phyloP scores from a whole-genome alignment of 2,888 invertebrate genomes.

The Anorthoa munda region DNA sequence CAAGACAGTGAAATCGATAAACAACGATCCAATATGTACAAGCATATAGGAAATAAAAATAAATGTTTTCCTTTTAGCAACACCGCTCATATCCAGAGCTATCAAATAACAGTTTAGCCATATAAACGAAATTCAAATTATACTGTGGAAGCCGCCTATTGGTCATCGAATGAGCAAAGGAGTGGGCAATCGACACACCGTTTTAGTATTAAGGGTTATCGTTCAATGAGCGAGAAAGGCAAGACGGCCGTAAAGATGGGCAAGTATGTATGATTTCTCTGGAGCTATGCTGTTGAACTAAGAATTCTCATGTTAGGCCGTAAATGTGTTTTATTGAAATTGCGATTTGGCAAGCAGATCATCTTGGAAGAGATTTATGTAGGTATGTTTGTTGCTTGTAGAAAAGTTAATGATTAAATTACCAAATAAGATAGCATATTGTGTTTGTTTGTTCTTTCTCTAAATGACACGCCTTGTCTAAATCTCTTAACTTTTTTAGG shows the following conservation, averaged over 20 bases:
- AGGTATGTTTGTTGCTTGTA: neutral
- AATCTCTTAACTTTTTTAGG: neutral
- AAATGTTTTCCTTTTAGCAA: conserved; percentile 51
- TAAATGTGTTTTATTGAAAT: conserved; percentile 34
- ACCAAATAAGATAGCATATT: too few species aligned
- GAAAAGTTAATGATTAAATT: neutral
- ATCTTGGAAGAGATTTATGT: conserved; percentile 15
- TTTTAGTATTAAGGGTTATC: conserved; percentile 71
- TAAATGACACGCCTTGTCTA: neutral
- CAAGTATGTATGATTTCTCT: conserved; percentile 51
- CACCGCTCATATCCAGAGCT: conserved; percentile 52
- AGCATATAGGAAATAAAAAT: conserved; percentile 38
- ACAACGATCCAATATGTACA: conserved; percentile 2
- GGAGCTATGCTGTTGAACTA: conserved; percentile 33
- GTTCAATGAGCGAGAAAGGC: conserved; percentile 49
- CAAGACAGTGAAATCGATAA: conserved; percentile 33
- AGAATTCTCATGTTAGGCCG: conserved; percentile 30
- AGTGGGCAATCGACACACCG: conserved; percentile 69
- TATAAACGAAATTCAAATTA: conserved; percentile 80
- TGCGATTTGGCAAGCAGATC: conserved; percentile 27
- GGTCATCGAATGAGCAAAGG: conserved; percentile 70
- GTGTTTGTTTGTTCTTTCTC: too few species aligned
- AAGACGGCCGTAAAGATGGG: conserved; percentile 37
- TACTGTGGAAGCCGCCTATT: conserved; percentile 71
- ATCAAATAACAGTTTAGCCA: conserved; percentile 77